A percentile compares a stretch with the other conserved stretches of the same genome.
Evolutionary conservation across 2,113 vertebrate genomes (phyloP).

Genomic region (Bubo blakistoni): DNA sequence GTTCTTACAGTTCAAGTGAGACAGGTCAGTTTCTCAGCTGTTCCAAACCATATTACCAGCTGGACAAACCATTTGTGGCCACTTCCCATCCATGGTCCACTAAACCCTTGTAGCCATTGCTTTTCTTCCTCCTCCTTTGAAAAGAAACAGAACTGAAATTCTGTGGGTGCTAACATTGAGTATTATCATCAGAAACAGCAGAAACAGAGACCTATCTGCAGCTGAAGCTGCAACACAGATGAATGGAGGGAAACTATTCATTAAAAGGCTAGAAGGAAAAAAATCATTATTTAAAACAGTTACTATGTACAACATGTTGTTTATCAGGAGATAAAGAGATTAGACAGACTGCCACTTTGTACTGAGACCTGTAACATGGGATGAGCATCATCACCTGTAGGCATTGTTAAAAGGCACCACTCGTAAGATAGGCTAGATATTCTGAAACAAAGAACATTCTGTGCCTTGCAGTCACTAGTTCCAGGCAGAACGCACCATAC

Average conservation of each 20-base stretch:
- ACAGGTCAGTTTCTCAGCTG: background rate
- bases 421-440: background rate
- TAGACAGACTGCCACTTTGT: background rate
- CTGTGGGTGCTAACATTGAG: background rate
- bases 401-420: background rate
- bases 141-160: background rate
- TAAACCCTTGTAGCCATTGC: background rate
- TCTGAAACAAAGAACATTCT: background rate
- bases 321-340: background rate
- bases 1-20: background rate
- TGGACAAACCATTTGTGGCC: background rate
- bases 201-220: background rate
- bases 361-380: background rate
- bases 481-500: background rate
- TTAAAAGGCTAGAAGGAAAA: background rate
- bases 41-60: background rate
- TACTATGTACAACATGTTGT: background rate
- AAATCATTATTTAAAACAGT: background rate
- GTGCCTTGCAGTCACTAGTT: background rate
- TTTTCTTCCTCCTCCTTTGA: background rate
- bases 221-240: background rate
- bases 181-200: background rate
- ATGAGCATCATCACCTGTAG: background rate
- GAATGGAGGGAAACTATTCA: background rate
- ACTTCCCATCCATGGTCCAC: background rate